Percentiles rank a stretch among this genome's conserved stretches.
These are phyloP conservation scores for Oophaga pumilio DNA, from an alignment of 2,113 vertebrate genomes.

Conservation along the genomic window DNA sequence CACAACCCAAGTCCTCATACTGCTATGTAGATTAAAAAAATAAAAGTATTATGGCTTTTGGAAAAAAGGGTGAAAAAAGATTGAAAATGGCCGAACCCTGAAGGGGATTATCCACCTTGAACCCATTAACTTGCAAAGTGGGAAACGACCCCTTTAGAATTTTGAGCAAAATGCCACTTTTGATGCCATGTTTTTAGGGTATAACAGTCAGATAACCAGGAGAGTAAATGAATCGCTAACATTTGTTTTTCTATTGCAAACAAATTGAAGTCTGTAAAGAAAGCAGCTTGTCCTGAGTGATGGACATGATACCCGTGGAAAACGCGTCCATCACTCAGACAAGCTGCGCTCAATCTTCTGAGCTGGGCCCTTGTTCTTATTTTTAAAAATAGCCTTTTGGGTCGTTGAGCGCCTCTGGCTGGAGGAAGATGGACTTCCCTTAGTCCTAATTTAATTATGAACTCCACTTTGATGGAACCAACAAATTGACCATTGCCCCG, in stretches of 20 bases:
- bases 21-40: too few species aligned
- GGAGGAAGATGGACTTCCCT: conserved; percentile 30
- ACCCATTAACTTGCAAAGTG: too few species aligned
- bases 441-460: conserved; percentile 30
- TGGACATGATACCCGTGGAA: not conserved
- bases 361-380: not conserved
- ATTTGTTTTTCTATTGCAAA: conserved; percentile 1
- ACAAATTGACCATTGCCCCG: not conserved
- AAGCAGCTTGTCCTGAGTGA: not conserved
- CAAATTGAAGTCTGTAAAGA: not conserved
- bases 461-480: conserved; percentile 41
- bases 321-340: not conserved
- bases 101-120: too few species aligned
- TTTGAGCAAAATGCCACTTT: not conserved
- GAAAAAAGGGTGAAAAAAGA: too few species aligned
- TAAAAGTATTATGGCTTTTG: too few species aligned
- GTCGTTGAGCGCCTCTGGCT: conserved; percentile 3
- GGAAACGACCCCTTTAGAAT: too few species aligned
- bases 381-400: conserved; percentile 5
- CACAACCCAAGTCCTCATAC: too few species aligned
- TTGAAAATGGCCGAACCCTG: too few species aligned
- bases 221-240: not conserved
- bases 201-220: not conserved
- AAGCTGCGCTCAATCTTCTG: not conserved
- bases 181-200: not conserved